These are phyloP conservation scores for Phylloscopus collybita DNA, from an alignment of 2,797 vertebrate genomes.

Conservation along the genomic window DNA sequence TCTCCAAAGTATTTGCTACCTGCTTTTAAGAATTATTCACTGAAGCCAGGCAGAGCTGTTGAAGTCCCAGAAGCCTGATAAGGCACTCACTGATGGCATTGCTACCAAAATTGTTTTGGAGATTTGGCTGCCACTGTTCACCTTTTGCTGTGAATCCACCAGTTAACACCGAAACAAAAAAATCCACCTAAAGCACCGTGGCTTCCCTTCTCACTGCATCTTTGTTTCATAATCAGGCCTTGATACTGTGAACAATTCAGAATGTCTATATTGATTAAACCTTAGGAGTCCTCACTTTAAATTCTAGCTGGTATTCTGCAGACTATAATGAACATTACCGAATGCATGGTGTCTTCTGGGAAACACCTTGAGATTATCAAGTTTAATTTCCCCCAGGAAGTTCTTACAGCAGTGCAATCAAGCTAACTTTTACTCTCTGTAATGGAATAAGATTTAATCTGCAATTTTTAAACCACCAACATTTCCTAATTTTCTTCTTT, in stretches of 20 bases:
- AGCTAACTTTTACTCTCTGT: slow-evolving; percentile 58
- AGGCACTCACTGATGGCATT: background rate
- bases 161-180: background rate
- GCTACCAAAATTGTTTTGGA: background rate
- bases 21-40: background rate
- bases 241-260: slow-evolving; percentile 42
- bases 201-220: background rate
- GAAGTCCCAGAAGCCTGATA: background rate
- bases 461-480: slow-evolving; percentile 27
- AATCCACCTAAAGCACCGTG: background rate
- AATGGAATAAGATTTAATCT: slow-evolving; percentile 67
- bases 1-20: background rate
- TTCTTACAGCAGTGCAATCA: slow-evolving; percentile 62
- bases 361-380: slow-evolving; percentile 71
- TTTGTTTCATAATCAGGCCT: slow-evolving; percentile 5
- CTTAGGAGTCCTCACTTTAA: slow-evolving; percentile 52
- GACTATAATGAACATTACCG: slow-evolving; percentile 59
- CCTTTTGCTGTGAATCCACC: background rate
- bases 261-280: slow-evolving; percentile 72
- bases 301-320: slow-evolving; percentile 47
- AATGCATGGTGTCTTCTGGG: slow-evolving; percentile 43
- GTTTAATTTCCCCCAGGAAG: slow-evolving; percentile 71
- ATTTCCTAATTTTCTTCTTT: slow-evolving; percentile 3
- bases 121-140: background rate
- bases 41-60: background rate